These are phyloP conservation scores for Poliocrania exsul DNA, from an alignment of 2,797 vertebrate species.

Conservation along the genomic window DNA sequence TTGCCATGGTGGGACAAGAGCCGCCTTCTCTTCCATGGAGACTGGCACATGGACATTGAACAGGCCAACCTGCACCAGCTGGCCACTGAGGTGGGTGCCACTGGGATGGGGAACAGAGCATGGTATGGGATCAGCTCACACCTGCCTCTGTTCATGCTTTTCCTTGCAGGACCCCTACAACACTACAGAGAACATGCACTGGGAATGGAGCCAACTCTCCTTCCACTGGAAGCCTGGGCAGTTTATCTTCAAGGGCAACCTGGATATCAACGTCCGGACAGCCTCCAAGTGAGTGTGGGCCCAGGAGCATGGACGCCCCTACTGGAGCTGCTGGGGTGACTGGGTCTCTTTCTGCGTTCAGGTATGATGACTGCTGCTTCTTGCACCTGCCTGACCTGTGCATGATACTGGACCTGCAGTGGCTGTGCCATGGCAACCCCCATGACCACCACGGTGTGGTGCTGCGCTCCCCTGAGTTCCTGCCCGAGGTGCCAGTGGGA, in stretches of 20 bases:
- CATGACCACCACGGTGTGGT: constrained; percentile 92
- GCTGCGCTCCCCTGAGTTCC: constrained; percentile 88
- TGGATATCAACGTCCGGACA: constrained; percentile 95
- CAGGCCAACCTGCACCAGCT: constrained; percentile 97
- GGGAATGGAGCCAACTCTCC: constrained; percentile 95
- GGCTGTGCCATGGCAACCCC: constrained; percentile 97
- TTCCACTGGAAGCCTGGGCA: constrained; percentile 94
- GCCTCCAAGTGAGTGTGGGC: constrained; percentile 90
- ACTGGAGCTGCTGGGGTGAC: not conserved
- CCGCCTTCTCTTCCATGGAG: constrained; percentile 91
- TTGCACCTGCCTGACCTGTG: constrained; percentile 93
- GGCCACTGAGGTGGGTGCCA: constrained; percentile 88
- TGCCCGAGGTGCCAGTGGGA: constrained; percentile 88
- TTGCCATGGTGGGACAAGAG: constrained; percentile 99
- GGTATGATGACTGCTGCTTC: constrained; percentile 98
- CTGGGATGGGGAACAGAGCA: fast-evolving
- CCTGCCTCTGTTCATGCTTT: fast-evolving
- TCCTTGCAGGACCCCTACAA: constrained; percentile 94
- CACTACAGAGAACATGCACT: constrained; percentile 98
- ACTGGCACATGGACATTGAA: constrained; percentile 94
- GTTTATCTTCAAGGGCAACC: constrained; percentile 92
- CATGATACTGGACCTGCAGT: constrained; percentile 95
- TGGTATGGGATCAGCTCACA: fast-evolving
- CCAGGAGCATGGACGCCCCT: fast-evolving
- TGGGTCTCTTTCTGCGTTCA: constrained; percentile 40